Evolutionary conservation across 2,113 vertebrate genomes (phyloP).

Genomic region (Cepphus grylle): DNA sequence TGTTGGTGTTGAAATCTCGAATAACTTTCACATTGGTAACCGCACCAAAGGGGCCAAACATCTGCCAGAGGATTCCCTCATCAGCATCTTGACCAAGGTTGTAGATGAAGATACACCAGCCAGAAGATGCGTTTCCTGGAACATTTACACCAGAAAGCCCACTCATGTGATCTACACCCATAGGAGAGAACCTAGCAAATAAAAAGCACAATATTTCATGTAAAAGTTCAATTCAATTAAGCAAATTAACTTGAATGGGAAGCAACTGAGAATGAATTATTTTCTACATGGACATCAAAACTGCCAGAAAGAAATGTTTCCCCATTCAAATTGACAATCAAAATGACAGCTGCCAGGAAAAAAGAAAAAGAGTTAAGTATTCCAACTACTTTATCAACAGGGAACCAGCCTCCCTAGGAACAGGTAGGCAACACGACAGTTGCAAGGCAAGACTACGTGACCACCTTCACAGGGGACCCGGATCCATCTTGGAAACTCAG

Average conservation of each 20-base stretch:
- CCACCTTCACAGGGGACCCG: neutral
- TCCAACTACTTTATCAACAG: neutral
- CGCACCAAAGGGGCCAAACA: conserved; percentile 97
- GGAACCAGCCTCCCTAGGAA: neutral
- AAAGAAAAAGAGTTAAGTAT: neutral
- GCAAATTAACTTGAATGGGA: conserved; percentile 40
- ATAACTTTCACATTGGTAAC: conserved; percentile 99
- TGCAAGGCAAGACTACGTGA: neutral
- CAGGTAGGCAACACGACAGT: neutral
- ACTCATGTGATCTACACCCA: conserved; percentile 98
- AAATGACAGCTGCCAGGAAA: conserved; percentile 33
- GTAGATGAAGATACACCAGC: conserved; percentile 99
- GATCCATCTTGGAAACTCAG: neutral
- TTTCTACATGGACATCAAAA: conserved; percentile 60
- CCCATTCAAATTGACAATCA: conserved; percentile 54
- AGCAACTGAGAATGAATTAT: conserved; percentile 40
- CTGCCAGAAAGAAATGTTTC: conserved; percentile 29
- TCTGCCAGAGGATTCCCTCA: conserved; percentile 99
- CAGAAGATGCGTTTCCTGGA: conserved; percentile 87
- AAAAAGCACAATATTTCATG: conserved; percentile 76
- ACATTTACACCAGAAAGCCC: conserved; percentile 90
- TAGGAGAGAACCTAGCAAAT: conserved; percentile 93
- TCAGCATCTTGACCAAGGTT: conserved; percentile 97
- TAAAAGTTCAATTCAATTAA: conserved; percentile 65
- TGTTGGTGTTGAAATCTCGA: conserved; percentile 99